Percentiles rank a stretch among this genome's conserved stretches.
phyloP scores from a whole-genome alignment of 2,113 vertebrate genomes.

The Lynx canadensis region DNA sequence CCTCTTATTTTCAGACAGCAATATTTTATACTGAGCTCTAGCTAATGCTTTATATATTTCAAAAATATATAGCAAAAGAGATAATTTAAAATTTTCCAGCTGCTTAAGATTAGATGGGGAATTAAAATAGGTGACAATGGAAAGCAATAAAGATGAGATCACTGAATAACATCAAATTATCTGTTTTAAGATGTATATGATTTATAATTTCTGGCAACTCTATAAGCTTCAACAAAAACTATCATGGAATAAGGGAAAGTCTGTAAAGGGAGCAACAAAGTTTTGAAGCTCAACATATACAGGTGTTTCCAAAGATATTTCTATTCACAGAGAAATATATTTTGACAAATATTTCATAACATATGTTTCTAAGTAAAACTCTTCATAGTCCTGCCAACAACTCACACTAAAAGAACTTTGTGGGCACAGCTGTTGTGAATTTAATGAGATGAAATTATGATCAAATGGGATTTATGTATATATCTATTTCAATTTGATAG shows the following conservation, averaged over 20 bases:
- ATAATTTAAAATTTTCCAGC: conserved; percentile 24
- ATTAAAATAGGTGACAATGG: background rate
- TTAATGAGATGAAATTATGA: background rate
- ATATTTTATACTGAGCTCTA: conserved; percentile 55
- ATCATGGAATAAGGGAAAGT: background rate
- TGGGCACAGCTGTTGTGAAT: background rate
- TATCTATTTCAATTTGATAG: background rate
- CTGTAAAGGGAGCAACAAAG: background rate
- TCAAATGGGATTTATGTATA: background rate
- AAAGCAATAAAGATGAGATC: conserved; percentile 50
- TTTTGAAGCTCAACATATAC: background rate
- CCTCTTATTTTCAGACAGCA: conserved; percentile 42
- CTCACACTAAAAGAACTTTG: background rate
- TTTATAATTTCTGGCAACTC: conserved; percentile 36
- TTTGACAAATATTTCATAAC: background rate
- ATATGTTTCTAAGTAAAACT: background rate
- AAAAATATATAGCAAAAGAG: conserved; percentile 63
- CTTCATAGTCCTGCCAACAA: background rate
- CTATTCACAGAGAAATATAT: background rate
- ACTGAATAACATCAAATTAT: background rate
- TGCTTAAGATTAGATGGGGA: background rate
- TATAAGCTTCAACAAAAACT: background rate
- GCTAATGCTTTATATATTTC: conserved; percentile 58
- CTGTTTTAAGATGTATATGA: background rate
- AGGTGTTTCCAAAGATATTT: background rate